Conservation (phyloP, 2,888 invertebrate species). For the Ypsolopha sequella region DNA sequence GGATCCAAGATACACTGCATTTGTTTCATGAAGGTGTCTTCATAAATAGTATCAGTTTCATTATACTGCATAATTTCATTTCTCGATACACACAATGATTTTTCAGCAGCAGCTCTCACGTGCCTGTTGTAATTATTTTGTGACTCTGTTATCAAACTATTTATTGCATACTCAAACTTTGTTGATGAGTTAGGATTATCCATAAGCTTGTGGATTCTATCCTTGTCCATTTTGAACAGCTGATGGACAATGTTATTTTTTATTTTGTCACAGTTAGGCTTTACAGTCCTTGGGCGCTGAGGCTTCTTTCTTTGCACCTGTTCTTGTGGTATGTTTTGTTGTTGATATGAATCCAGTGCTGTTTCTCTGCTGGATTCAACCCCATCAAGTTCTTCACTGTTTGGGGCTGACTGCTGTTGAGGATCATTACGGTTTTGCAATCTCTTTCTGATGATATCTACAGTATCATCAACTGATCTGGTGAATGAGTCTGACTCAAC, state of each 20-base stretch:
- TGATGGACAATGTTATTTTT: conserved; percentile 62
- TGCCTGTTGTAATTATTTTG: conserved; percentile 59
- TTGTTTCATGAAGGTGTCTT: conserved; percentile 83
- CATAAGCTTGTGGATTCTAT: conserved; percentile 58
- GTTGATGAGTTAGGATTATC: conserved; percentile 60
- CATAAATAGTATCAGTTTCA: conserved; percentile 74
- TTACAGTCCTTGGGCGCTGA: conserved; percentile 30
- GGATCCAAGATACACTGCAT: conserved; percentile 72
- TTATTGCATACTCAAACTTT: conserved; percentile 65
- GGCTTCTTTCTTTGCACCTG: conserved; percentile 9
- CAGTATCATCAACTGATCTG: conserved; percentile 56
- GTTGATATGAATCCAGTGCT: conserved; percentile 11
- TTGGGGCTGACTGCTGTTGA: conserved; percentile 18
- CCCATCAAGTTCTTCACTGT: conserved; percentile 20
- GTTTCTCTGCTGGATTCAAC: conserved; percentile 10
- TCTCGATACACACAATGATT: conserved; percentile 46
- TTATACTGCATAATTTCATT: conserved; percentile 68
- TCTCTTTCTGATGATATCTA: conserved; percentile 49
- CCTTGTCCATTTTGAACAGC: conserved; percentile 64
- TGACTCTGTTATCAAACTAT: conserved; percentile 60
- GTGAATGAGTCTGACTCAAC: conserved; percentile 49
- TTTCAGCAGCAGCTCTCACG: conserved; percentile 56
- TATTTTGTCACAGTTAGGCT: conserved; percentile 50
- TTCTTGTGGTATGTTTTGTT: conserved; percentile 23
- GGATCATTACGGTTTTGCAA: conserved; percentile 44